Evolutionary conservation across 2,888 invertebrate genomes (phyloP).

Genomic region (Oxystoma pomonae): DNA sequence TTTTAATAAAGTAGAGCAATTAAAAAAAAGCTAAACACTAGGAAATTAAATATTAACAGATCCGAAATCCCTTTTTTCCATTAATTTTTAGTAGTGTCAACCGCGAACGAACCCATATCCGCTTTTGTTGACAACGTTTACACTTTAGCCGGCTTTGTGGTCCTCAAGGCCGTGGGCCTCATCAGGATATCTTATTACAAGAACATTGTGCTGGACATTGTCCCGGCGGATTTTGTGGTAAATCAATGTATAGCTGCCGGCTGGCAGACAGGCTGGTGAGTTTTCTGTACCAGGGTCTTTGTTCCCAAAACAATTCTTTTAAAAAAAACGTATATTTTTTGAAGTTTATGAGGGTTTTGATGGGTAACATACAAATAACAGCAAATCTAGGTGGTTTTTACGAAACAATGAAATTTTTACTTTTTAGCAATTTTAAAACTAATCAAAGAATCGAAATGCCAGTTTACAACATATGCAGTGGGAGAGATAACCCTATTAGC

Average conservation of each 20-base stretch:
- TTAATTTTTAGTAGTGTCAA: neutral
- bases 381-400: neutral
- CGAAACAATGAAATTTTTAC: neutral
- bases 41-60: too few relatives aligned
- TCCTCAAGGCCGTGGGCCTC: neutral
- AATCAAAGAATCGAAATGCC: neutral
- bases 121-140: neutral
- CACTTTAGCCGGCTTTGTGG: neutral
- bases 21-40: too few relatives aligned
- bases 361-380: neutral
- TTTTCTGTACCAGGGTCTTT: too few relatives aligned
- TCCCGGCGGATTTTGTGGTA: constrained; percentile 2
- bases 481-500: neutral
- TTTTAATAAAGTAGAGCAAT: too few relatives aligned
- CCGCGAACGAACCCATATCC: neutral
- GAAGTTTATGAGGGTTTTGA: too few relatives aligned
- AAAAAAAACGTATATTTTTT: too few relatives aligned
- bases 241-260: constrained; percentile 3
- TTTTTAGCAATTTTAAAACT: neutral
- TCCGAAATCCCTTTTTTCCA: too few relatives aligned
- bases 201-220: neutral
- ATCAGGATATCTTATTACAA: neutral
- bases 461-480: neutral
- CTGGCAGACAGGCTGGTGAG: neutral
- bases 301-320: too few relatives aligned